Percentiles rank a stretch among this genome's conserved stretches.
phyloP scores from a whole-genome alignment of 2,113 vertebrate genomes.

The Xiphophorus couchianus region DNA sequence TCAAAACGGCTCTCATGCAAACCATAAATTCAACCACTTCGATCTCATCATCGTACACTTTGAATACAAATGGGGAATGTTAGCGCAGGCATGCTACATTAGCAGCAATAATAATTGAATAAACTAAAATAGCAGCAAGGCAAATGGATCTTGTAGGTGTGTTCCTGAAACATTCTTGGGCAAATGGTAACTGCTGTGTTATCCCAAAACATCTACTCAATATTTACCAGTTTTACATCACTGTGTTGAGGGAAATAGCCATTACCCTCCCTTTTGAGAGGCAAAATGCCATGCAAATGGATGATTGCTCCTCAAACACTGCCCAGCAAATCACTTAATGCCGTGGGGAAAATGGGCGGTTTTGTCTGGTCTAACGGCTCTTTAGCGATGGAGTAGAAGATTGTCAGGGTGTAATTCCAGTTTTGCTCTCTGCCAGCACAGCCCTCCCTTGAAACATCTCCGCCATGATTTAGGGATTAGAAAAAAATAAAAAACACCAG shows the following conservation, averaged over 20 bases:
- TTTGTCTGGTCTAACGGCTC: slow-evolving; percentile 47
- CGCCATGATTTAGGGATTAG: slow-evolving; percentile 58
- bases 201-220: slow-evolving; percentile 46
- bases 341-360: slow-evolving; percentile 58
- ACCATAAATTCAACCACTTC: slow-evolving; percentile 29
- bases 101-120: slow-evolving; percentile 46
- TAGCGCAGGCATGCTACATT: slow-evolving; percentile 20
- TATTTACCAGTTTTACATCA: slow-evolving; percentile 33
- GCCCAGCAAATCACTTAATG: slow-evolving; percentile 72
- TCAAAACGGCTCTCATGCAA: slow-evolving; percentile 20
- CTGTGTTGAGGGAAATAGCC: slow-evolving; percentile 36
- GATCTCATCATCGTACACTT: slow-evolving; percentile 41
- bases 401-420: slow-evolving; percentile 71
- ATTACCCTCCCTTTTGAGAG: slow-evolving; percentile 38
- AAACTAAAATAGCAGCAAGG: slow-evolving; percentile 26
- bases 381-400: slow-evolving; percentile 68
- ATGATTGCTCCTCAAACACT: slow-evolving; percentile 59
- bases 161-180: slow-evolving; percentile 27
- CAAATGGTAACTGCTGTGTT: slow-evolving; percentile 26
- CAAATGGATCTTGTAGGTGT: slow-evolving; percentile 34
- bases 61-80: slow-evolving; percentile 48
- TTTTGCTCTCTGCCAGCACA: slow-evolving; percentile 53
- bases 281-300: slow-evolving; percentile 66
- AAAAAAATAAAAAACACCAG: slow-evolving; percentile 9
- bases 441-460: slow-evolving; percentile 54